Percentiles rank a stretch among this genome's conserved stretches.
phyloP scores from a whole-genome alignment of 1,140 invertebrate species.

The Lepidurus arcticus region DNA sequence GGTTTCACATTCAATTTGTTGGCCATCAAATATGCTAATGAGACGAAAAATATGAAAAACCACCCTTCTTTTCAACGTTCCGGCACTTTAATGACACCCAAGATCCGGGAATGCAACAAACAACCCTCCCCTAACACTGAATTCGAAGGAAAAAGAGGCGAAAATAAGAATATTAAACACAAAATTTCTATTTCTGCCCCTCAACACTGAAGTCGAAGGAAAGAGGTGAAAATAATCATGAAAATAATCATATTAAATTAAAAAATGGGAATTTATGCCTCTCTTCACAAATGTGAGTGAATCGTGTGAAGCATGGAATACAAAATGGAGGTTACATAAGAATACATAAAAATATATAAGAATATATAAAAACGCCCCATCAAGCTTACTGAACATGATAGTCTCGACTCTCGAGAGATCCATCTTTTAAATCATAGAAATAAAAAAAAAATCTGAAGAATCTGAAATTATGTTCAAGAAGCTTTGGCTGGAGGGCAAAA shows the following conservation, averaged over 20 bases:
- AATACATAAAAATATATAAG: too few species aligned
- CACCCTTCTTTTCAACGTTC: background rate
- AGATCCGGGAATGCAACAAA: constrained; percentile 8
- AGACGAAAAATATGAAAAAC: background rate
- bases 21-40: constrained; percentile 14
- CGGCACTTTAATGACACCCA: constrained; percentile 7
- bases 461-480: background rate
- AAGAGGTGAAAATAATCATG: background rate
- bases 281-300: too few species aligned
- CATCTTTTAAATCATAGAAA: too few species aligned
- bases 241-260: background rate
- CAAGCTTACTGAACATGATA: too few species aligned
- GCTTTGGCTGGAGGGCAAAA: background rate
- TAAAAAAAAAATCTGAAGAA: background rate
- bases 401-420: too few species aligned
- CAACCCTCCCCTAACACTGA: background rate
- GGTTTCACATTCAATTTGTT: constrained; percentile 19
- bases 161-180: background rate
- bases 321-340: too few species aligned
- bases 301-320: too few species aligned
- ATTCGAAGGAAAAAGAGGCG: background rate
- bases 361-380: too few species aligned
- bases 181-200: background rate
- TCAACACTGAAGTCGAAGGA: background rate
- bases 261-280: background rate